A percentile compares a stretch with the other conserved stretches of the same genome.
Conservation (phyloP, 2,888 invertebrate genomes). For the Luperina nickerlii region DNA sequence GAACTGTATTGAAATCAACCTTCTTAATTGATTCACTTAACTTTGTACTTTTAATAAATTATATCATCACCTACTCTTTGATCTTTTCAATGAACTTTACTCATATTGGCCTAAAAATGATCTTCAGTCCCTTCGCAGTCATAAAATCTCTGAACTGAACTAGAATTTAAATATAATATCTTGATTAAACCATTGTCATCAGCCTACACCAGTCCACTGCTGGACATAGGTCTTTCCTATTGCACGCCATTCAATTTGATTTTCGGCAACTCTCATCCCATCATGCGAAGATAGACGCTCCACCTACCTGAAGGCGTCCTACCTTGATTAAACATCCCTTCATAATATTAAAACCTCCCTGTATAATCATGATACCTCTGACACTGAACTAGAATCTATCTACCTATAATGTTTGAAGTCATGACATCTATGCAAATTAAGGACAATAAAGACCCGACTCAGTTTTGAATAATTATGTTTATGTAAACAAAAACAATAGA, state of each 20-base stretch:
- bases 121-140: background rate
- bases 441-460: slow-evolving; percentile 10
- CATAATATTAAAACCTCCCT: background rate
- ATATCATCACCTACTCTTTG: background rate
- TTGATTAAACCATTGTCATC: background rate
- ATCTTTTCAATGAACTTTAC: background rate
- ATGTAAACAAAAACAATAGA: slow-evolving; percentile 49
- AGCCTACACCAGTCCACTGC: background rate
- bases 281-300: background rate
- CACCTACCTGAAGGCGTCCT: background rate
- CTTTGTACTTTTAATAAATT: slow-evolving; percentile 5
- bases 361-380: background rate
- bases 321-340: background rate
- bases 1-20: slow-evolving; percentile 31
- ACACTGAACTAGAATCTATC: background rate
- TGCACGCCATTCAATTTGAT: background rate
- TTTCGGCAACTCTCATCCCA: background rate
- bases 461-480: slow-evolving; percentile 14
- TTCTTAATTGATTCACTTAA: slow-evolving; percentile 13
- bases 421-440: slow-evolving; percentile 32
- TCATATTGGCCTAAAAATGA: background rate
- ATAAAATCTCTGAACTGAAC: background rate
- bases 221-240: background rate
- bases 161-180: background rate
- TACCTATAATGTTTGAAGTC: background rate